These are phyloP conservation scores for Chroicocephalus ridibundus DNA, from an alignment of 2,113 vertebrate species.

Conservation along the genomic window DNA sequence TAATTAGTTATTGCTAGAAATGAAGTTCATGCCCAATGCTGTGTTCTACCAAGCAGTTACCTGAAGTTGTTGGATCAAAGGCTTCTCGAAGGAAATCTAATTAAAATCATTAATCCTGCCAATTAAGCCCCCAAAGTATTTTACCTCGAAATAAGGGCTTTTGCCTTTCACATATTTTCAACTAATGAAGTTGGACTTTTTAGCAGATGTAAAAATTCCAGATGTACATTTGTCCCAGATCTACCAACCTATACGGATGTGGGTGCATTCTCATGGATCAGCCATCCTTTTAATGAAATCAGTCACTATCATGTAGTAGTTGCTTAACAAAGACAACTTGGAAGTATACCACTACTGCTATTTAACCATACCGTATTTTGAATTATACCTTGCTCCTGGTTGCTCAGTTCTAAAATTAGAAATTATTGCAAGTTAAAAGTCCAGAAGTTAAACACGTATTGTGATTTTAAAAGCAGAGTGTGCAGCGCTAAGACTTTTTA, in stretches of 20 bases:
- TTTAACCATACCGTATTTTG: background rate
- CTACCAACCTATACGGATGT: background rate
- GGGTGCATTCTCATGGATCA: background rate
- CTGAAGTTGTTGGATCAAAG: background rate
- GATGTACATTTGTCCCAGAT: background rate
- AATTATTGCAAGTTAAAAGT: background rate
- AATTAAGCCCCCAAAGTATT: background rate
- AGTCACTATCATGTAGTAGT: background rate
- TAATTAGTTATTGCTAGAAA: background rate
- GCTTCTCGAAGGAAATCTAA: background rate
- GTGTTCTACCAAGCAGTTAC: background rate
- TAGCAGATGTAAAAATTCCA: background rate
- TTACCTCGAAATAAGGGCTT: background rate
- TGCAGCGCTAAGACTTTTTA: background rate
- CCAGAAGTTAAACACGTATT: background rate
- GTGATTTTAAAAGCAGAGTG: background rate
- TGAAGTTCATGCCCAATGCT: background rate
- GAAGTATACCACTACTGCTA: background rate
- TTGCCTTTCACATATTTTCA: background rate
- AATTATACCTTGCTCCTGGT: background rate
- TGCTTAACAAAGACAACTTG: background rate
- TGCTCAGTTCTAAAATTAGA: background rate
- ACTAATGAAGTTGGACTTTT: background rate
- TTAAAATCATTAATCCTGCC: background rate
- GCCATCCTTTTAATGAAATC: background rate